A percentile compares a stretch with the other conserved stretches of the same genome.
phyloP scores from a whole-genome alignment of 2,113 vertebrate genomes.

The Diadophis punctatus region DNA sequence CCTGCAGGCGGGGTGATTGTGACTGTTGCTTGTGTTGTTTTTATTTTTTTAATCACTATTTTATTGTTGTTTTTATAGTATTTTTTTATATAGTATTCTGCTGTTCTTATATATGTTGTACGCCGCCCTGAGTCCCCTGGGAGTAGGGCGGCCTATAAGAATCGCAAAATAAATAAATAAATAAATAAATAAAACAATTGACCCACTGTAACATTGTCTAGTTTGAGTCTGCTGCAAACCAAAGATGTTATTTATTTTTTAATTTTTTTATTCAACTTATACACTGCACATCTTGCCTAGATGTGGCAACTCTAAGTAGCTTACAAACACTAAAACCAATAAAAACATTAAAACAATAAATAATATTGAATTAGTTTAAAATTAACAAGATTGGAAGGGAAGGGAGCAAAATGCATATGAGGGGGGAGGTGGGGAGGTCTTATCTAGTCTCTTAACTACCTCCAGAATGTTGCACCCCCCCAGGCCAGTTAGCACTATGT shows the following conservation, averaged over 20 bases:
- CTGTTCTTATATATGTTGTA: too few species aligned
- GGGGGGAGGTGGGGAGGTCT: neutral
- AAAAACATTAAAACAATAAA: neutral
- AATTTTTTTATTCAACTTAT: neutral
- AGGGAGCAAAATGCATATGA: neutral
- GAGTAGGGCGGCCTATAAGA: too few species aligned
- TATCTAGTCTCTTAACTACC: neutral
- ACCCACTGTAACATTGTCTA: neutral
- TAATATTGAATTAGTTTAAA: neutral
- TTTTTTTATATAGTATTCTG: too few species aligned
- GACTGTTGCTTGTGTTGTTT: too few species aligned
- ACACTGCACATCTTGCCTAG: neutral
- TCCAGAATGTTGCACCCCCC: neutral
- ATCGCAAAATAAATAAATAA: too few species aligned
- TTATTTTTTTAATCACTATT: too few species aligned
- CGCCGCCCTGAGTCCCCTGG: too few species aligned
- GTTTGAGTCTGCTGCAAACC: neutral
- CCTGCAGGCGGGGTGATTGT: too few species aligned
- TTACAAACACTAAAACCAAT: neutral
- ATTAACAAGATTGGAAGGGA: neutral
- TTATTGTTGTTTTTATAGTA: too few species aligned
- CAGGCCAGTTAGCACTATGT: neutral
- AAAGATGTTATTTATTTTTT: neutral
- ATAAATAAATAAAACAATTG: neutral
- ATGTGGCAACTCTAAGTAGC: neutral